phyloP scores from a whole-genome alignment of 2,113 vertebrate species.

The Merops nubicus region DNA sequence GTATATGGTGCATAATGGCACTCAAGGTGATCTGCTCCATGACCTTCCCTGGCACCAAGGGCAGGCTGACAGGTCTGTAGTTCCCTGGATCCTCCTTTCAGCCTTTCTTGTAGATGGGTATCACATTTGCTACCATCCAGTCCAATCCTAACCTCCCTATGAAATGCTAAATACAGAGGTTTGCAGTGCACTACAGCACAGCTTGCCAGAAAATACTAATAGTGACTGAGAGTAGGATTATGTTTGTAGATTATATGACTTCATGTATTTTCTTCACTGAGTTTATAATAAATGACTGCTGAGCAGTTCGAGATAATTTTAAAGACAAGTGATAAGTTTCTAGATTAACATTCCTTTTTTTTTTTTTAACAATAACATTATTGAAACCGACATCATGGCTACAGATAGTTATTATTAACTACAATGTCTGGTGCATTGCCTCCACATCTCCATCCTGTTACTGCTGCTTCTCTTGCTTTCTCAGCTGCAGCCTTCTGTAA shows the following conservation, averaged over 20 bases:
- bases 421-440: neutral
- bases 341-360: neutral
- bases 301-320: neutral
- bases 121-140: too few species aligned
- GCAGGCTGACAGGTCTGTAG: too few species aligned
- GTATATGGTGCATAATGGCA: too few species aligned
- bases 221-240: neutral
- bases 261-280: neutral
- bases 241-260: neutral
- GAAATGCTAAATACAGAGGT: neutral
- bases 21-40: too few species aligned
- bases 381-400: neutral
- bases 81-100: too few species aligned
- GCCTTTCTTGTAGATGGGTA: too few species aligned
- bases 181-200: neutral
- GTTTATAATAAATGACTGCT: neutral
- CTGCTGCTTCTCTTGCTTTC: neutral
- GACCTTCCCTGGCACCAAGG: too few species aligned
- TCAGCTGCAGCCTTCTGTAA: neutral
- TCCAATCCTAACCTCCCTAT: too few species aligned
- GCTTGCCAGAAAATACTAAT: neutral
- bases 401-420: neutral
- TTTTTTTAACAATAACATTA: neutral
- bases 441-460: neutral
- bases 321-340: neutral